These are phyloP conservation scores for Eumaeus atala DNA, from an alignment of 1,140 invertebrate species.

Conservation along the genomic window DNA sequence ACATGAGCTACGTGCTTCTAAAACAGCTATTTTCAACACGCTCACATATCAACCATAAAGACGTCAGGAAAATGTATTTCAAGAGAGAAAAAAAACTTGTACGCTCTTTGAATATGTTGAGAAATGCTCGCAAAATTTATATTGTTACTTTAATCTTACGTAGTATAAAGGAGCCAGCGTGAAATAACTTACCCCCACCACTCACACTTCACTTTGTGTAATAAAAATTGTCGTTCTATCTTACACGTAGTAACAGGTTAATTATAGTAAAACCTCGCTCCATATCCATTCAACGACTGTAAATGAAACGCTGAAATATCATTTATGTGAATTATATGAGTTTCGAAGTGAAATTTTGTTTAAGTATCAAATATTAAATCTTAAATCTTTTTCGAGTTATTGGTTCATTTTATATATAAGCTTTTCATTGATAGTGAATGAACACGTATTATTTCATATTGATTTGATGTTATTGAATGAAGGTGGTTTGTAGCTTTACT, in stretches of 20 bases:
- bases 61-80: constrained; percentile 7
- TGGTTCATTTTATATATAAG: background rate
- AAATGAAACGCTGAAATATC: constrained; percentile 9
- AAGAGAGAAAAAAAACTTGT: background rate
- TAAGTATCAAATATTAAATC: constrained; percentile 6
- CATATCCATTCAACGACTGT: background rate
- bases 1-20: constrained; percentile 4
- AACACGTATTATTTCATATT: background rate
- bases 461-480: background rate
- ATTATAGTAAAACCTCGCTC: background rate
- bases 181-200: constrained; percentile 15
- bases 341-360: background rate
- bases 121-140: constrained; percentile 12
- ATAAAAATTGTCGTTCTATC: constrained; percentile 15
- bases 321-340: constrained; percentile 2
- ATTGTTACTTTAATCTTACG: constrained; percentile 19
- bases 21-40: background rate
- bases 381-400: constrained; percentile 6
- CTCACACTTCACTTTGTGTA: constrained; percentile 15
- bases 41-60: constrained; percentile 4
- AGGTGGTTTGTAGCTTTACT: background rate
- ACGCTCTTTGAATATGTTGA: constrained; percentile 6
- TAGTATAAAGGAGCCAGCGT: constrained; percentile 14
- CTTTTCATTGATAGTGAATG: constrained; percentile 5
- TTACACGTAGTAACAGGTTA: constrained; percentile 6